These are phyloP conservation scores for Microctenopoma steveboyesi DNA, from an alignment of 2,797 vertebrate genomes.

Conservation along the genomic window DNA sequence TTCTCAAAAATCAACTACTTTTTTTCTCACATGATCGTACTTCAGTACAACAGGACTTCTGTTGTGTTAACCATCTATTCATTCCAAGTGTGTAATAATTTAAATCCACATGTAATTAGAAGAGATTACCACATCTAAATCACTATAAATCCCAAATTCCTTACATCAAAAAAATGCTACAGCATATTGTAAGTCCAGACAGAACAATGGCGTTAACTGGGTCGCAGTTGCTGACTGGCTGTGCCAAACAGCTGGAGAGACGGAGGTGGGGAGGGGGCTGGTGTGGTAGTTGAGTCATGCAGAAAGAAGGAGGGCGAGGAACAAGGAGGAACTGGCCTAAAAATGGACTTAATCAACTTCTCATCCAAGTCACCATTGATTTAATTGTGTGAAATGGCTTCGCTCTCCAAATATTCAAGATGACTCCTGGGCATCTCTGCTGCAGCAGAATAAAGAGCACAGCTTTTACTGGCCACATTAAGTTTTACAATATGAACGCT, in stretches of 20 bases:
- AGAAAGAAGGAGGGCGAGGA: constrained; percentile 21
- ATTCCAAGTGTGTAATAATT: neutral
- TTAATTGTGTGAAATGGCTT: neutral
- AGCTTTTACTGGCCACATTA: constrained; percentile 12
- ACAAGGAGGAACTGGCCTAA: constrained; percentile 21
- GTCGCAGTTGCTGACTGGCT: constrained; percentile 55
- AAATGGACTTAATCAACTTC: constrained; percentile 17
- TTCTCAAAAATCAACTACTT: too few species aligned
- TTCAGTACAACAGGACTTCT: too few species aligned
- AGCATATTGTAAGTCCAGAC: constrained; percentile 40
- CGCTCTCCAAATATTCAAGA: constrained; percentile 34
- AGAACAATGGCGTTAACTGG: constrained; percentile 76
- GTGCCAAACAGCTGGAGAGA: constrained; percentile 74
- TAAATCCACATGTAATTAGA: constrained; percentile 13
- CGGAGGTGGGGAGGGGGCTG: constrained; percentile 22
- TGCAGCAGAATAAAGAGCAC: constrained; percentile 31
- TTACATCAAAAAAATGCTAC: constrained; percentile 8
- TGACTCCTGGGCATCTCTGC: constrained; percentile 37
- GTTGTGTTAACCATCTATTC: too few species aligned
- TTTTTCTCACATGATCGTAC: too few species aligned
- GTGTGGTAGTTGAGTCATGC: constrained; percentile 35
- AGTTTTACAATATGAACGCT: neutral
- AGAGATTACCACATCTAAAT: constrained; percentile 1
- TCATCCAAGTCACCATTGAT: neutral
- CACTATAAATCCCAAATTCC: constrained; percentile 6